These are phyloP conservation scores for Harpagoxenus sublaevis DNA, from an alignment of 2,888 invertebrate species.

Conservation along the genomic window DNA sequence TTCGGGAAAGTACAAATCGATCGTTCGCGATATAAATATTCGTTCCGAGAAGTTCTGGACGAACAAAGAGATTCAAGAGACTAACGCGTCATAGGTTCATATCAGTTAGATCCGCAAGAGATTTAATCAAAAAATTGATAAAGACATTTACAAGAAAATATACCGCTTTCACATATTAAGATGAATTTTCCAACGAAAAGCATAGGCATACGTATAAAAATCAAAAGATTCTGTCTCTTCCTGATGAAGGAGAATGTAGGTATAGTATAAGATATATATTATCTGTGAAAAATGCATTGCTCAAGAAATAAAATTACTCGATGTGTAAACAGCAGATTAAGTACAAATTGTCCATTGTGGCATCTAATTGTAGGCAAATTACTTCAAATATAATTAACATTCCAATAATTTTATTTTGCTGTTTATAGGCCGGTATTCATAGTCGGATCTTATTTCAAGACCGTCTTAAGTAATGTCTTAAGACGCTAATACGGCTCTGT, in stretches of 20 bases:
- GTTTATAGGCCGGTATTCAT: background rate
- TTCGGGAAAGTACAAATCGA: slow-evolving; percentile 48
- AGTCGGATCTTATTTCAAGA: no score
- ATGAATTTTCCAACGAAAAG: background rate
- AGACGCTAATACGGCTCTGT: no score
- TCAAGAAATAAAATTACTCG: background rate
- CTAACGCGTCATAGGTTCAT: slow-evolving; percentile 12
- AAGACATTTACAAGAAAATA: background rate
- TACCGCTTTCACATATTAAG: background rate
- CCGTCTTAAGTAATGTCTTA: no score
- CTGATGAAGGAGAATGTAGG: background rate
- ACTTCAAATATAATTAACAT: background rate
- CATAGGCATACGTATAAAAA: background rate
- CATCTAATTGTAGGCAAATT: slow-evolving; percentile 5
- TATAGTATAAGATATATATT: no score
- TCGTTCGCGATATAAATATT: background rate
- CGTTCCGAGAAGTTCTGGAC: slow-evolving; percentile 19
- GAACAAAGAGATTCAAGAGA: slow-evolving; percentile 33
- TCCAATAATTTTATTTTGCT: background rate
- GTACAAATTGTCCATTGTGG: background rate
- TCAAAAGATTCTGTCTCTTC: background rate
- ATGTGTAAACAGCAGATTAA: background rate
- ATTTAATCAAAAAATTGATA: background rate
- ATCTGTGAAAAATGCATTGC: background rate
- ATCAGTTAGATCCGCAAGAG: slow-evolving; percentile 36